These are phyloP conservation scores for Podarcis muralis DNA, from an alignment of 2,113 vertebrate genomes.

Conservation along the genomic window DNA sequence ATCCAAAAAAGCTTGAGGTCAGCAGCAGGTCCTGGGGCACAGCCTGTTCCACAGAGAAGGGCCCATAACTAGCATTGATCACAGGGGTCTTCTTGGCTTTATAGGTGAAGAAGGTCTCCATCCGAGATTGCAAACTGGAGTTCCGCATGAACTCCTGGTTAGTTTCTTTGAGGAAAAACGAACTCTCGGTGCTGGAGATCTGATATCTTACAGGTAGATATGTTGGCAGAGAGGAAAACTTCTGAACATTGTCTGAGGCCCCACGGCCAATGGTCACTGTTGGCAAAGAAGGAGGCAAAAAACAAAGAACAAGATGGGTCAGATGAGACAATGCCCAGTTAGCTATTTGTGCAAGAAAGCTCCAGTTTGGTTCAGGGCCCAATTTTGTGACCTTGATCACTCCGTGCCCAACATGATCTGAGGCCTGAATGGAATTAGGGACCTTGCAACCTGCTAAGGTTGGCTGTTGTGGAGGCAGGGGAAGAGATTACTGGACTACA, in stretches of 20 bases:
- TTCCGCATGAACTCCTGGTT: constrained; percentile 89
- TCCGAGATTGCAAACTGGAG: constrained; percentile 86
- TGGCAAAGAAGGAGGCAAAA: constrained; percentile 49
- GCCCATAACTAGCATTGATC: constrained; percentile 89
- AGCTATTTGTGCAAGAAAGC: background rate
- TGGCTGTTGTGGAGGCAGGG: too few species aligned
- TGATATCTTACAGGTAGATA: constrained; percentile 93
- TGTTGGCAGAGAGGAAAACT: constrained; percentile 85
- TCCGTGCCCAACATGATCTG: background rate
- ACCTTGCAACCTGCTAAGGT: too few species aligned
- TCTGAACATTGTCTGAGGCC: constrained; percentile 79
- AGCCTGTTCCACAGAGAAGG: constrained; percentile 81
- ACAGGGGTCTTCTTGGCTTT: constrained; percentile 81
- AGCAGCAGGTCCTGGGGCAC: constrained; percentile 85
- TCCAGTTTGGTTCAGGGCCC: too few species aligned
- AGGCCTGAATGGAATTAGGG: background rate
- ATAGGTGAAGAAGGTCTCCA: constrained; percentile 88
- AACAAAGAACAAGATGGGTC: background rate
- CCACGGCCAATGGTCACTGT: constrained; percentile 83
- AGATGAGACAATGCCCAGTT: background rate
- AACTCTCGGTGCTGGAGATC: constrained; percentile 80
- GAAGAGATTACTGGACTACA: too few species aligned
- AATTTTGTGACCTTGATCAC: too few species aligned
- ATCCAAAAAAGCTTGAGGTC: constrained; percentile 72
- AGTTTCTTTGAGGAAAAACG: constrained; percentile 91